Evolutionary conservation across 2,888 invertebrate genomes (phyloP), one percentile per base, ranked within the genome.

Genomic region (Elaeidobius kamerunicus): DNA sequence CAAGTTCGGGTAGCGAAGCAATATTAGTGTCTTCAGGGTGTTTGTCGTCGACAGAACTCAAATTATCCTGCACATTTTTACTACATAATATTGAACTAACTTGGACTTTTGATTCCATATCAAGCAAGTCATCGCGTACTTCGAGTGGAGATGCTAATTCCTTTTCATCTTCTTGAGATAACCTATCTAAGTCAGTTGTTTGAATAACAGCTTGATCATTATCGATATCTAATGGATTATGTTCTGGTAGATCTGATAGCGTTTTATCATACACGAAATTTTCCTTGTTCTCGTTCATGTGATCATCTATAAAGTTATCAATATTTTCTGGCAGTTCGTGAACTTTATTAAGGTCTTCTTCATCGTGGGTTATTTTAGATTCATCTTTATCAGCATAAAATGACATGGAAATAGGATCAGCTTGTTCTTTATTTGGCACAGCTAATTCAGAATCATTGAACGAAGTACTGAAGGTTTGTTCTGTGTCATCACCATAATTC

Each of bases 341-440:
- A 16, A 82, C 81, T 57, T 80, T 78, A 66, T 82, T 81, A 19
- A 82, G 73, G 68, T 81, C 81, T 17, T 79, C 77, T 7, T 45
- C 30, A 9, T 52, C 44, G 68, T 81, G 81, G 36, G 80, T 78
- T 38, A 74, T 75, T 63, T 76, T 71, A 46, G 51, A 30, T 11
- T 63, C 64, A 2, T 78, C 78, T 65, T 80, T 78, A 63, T 81
- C 80, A 63, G 80, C 81, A 64, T 81, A 81, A 67, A 82, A 82
- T 47, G 81, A 81, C 80, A 80, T 80, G 57, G 79, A 81, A 82
- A 82, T 82, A 12, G 81, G 81, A 71, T 82, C 81, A 52, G 77
- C 72, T 4, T 27, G 7, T 65, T 80, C 79, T 65, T 80, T 80
- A 23, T 9, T 60, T 15, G 65, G 74, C 9, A 51, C 52, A 18